These are phyloP conservation scores for Hemicordylus capensis DNA, from an alignment of 2,113 vertebrate species.

Conservation along the genomic window DNA sequence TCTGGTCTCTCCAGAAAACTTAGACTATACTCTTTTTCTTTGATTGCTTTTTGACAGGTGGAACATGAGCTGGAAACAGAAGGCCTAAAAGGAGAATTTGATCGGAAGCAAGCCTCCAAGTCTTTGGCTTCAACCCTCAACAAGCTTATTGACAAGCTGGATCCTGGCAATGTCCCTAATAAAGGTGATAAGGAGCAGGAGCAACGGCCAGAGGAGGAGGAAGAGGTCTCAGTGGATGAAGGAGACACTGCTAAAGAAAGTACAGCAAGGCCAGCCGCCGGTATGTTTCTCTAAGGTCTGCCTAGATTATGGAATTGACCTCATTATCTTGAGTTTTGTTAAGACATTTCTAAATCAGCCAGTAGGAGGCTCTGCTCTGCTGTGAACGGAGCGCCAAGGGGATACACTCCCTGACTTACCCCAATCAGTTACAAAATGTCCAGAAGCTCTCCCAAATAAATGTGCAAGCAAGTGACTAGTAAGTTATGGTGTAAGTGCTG, in stretches of 20 bases:
- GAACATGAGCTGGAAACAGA: constrained; percentile 88
- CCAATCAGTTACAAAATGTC: not conserved
- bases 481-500: not conserved
- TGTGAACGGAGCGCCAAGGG: not conserved
- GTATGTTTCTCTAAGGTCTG: constrained; percentile 51
- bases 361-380: not conserved
- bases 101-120: constrained; percentile 85
- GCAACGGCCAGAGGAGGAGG: constrained; percentile 51
- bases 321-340: not conserved
- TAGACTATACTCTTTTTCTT: not conserved
- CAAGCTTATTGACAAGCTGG: constrained; percentile 88
- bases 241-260: constrained; percentile 62
- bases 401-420: too few species aligned
- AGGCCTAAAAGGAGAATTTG: constrained; percentile 91
- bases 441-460: not conserved
- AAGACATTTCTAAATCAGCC: not conserved
- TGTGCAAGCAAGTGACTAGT: not conserved
- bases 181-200: constrained; percentile 55
- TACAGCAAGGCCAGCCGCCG: constrained; percentile 72
- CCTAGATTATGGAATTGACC: not conserved
- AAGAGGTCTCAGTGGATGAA: constrained; percentile 35
- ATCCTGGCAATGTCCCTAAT: constrained; percentile 62
- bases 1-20: not conserved
- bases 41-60: constrained; percentile 67
- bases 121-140: constrained; percentile 90